Evolutionary conservation across 2,888 invertebrate genomes (phyloP).

Genomic region (Crepidodera aurea): DNA sequence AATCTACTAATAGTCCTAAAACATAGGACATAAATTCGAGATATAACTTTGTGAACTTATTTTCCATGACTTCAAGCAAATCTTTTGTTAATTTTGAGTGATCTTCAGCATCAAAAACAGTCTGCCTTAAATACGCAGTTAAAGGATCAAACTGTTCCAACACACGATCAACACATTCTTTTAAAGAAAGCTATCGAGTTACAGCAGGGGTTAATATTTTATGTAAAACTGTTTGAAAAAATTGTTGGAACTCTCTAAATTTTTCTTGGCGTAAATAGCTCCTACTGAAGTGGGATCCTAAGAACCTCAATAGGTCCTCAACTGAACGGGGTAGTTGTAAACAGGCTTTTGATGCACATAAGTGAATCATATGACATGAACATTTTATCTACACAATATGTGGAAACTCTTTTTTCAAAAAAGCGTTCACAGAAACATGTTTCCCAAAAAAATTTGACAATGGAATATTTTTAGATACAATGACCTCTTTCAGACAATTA

Average conservation of each 20-base stretch:
- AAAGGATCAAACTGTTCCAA: slow-evolving; percentile 49
- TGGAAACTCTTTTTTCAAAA: slow-evolving; percentile 21
- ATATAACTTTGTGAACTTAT: slow-evolving; percentile 13
- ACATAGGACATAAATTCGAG: slow-evolving; percentile 19
- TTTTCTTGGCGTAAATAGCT: slow-evolving; percentile 37
- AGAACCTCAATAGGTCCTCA: slow-evolving; percentile 45
- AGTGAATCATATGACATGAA: slow-evolving; percentile 53
- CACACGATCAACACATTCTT: slow-evolving; percentile 53
- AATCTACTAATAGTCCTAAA: slow-evolving; percentile 16
- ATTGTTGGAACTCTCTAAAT: slow-evolving; percentile 51
- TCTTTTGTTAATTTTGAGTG: too few species aligned
- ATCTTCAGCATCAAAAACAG: slow-evolving; percentile 12
- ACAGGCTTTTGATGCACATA: slow-evolving; percentile 52
- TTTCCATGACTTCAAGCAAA: slow-evolving; percentile 1
- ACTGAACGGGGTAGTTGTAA: slow-evolving; percentile 48
- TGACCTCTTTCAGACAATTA: too few species aligned
- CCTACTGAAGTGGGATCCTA: slow-evolving; percentile 46
- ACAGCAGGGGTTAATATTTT: slow-evolving; percentile 44
- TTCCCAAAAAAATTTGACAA: slow-evolving; percentile 12
- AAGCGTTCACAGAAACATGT: slow-evolving; percentile 15
- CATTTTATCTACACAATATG: slow-evolving; percentile 51
- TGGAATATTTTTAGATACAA: too few species aligned
- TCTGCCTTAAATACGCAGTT: slow-evolving; percentile 6
- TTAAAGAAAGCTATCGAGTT: slow-evolving; percentile 52
- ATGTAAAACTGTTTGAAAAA: slow-evolving; percentile 51